A percentile compares a stretch with the other conserved stretches of the same genome.
phyloP scores from a whole-genome alignment of 2,888 invertebrate genomes.

The Anaspis maculata region DNA sequence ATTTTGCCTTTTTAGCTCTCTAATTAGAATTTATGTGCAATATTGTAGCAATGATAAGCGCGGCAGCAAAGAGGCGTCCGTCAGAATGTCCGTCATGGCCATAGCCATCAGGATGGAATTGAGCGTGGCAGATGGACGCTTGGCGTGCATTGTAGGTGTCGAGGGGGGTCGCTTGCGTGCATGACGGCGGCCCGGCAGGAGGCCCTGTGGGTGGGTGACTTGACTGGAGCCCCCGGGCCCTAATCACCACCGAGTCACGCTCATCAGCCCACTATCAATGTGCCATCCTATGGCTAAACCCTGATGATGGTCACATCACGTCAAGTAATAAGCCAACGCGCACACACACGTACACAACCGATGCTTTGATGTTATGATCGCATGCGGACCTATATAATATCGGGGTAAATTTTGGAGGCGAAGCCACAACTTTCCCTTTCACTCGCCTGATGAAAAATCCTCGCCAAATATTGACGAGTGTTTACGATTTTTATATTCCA shows the following conservation, averaged over 20 bases:
- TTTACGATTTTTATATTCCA: too few species aligned
- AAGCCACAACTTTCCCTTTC: too few species aligned
- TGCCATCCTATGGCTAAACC: constrained; percentile 14
- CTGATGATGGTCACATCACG: constrained; percentile 21
- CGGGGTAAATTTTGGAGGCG: too few species aligned
- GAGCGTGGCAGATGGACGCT: constrained; percentile 11
- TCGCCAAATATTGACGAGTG: too few species aligned
- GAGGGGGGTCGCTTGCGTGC: constrained; percentile 13
- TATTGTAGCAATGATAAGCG: constrained; percentile 11
- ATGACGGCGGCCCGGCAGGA: constrained; percentile 10
- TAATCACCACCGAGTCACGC: constrained; percentile 21
- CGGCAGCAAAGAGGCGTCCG: too few species aligned
- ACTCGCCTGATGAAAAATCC: too few species aligned
- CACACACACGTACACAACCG: constrained; percentile 2
- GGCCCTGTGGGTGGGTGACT: constrained; percentile 14
- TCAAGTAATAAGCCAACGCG: constrained; percentile 7
- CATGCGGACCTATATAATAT: too few species aligned
- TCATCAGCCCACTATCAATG: constrained; percentile 19
- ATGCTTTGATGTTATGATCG: too few species aligned
- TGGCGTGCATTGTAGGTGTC: constrained; percentile 13
- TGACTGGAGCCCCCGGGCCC: constrained; percentile 16
- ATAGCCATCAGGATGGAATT: constrained; percentile 5
- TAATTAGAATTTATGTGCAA: constrained; percentile 13
- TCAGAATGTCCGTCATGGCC: not conserved
- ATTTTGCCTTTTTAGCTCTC: too few species aligned